Evolutionary conservation across 2,113 vertebrate genomes (phyloP), one percentile per base, ranked within the genome.

Genomic region (Apaloderma vittatum): DNA sequence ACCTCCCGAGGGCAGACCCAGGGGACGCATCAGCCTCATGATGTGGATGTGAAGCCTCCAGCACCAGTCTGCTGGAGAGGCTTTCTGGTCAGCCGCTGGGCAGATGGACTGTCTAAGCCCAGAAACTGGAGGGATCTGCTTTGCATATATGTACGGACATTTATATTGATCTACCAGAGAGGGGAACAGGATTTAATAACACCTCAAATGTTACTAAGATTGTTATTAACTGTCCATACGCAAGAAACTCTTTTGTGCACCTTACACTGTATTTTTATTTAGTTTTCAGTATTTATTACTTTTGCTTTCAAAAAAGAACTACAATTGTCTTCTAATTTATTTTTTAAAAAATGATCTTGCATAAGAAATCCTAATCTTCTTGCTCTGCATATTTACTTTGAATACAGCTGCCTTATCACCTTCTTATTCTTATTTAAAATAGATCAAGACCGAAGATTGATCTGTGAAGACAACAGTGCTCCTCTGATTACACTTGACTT

Each of bases 61-160:
- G 37, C 36, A 27, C 1, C 2, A 66, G 4, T 43, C 18, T 32
- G 9, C 26, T 79, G 61, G 49, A 61, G 65, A 59, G 26, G 15
- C 1, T 48, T 9, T 71, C 11, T 1, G 1, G 18, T 67, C 34
- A 72, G 14, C 12, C 1, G 2, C 27, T 52, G 11, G 17, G 22
- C 29, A 54, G 24, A 34, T 6, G 1, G 3, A 32, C 8, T 23
- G n/a, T 34, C 43, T 32, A 34, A 46, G 3, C 24, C 9, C 0
- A 0, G 14, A 19, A 51, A 37, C 8, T 8, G 22, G 14, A 62
- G 6, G 40, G 27, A 51, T 52, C 22, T 20, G 37, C 1, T 2
- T 21, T 62, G 7, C 45, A 36, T 0, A 12, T 45, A 26, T 57
- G 9, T 8, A 30, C 21, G 19, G 22, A 29, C 3, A 4, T n/a